Evolutionary conservation across 2,888 invertebrate genomes (phyloP).

Genomic region (Pheosia tremula): DNA sequence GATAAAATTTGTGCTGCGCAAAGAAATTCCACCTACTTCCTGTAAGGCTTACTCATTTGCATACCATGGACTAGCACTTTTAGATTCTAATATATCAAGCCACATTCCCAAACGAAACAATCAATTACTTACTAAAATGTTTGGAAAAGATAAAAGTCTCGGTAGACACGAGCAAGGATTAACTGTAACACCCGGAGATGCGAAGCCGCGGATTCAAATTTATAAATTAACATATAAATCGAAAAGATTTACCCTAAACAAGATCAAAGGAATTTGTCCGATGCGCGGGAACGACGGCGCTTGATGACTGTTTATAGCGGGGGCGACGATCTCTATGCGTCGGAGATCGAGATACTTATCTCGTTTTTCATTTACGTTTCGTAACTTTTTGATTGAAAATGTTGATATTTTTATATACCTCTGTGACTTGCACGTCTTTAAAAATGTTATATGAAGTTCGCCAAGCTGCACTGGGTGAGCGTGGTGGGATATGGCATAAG

Average conservation of each 20-base stretch:
- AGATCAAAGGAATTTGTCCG: constrained; percentile 81
- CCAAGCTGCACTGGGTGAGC: too few relatives aligned
- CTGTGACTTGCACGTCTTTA: too few relatives aligned
- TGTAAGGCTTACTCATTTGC: constrained; percentile 62
- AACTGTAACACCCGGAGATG: constrained; percentile 63
- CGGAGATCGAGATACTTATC: constrained; percentile 48
- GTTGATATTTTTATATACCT: constrained; percentile 33
- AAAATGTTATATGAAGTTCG: too few relatives aligned
- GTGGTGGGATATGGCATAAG: too few relatives aligned
- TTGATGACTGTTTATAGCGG: constrained; percentile 74
- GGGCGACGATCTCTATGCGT: constrained; percentile 47
- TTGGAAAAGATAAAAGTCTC: constrained; percentile 52
- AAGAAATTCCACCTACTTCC: constrained; percentile 65
- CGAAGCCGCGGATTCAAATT: constrained; percentile 75
- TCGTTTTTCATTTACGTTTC: constrained; percentile 58
- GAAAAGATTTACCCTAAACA: constrained; percentile 82
- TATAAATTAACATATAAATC: constrained; percentile 82
- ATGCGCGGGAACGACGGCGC: constrained; percentile 56
- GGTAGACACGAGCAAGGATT: constrained; percentile 64
- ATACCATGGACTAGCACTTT: constrained; percentile 52
- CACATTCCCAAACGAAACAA: constrained; percentile 28
- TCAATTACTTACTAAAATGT: constrained; percentile 39
- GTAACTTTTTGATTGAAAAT: constrained; percentile 51
- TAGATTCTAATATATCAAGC: constrained; percentile 17
- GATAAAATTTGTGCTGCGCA: constrained; percentile 76